Conservation (phyloP, 2,888 invertebrate genomes). For the Amiota minor region DNA sequence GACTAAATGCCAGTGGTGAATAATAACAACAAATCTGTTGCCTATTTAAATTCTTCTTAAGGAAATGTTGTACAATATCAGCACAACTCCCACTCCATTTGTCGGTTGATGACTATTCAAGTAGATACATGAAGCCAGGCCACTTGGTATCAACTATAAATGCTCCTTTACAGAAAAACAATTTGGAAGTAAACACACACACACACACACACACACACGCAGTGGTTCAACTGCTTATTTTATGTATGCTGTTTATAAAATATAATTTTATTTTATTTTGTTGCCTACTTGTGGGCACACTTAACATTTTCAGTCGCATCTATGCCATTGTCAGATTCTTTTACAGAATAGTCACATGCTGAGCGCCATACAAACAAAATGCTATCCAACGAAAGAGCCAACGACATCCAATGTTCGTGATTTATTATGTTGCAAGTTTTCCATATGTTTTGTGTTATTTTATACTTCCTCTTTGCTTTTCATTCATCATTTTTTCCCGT, state of each 20-base stretch:
- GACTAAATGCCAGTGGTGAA: too few relatives aligned
- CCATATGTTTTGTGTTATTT: slow-evolving; percentile 23
- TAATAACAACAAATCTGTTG: too few relatives aligned
- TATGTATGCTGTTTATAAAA: too few relatives aligned
- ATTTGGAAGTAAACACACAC: neutral
- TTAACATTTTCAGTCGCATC: neutral
- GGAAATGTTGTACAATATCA: too few relatives aligned
- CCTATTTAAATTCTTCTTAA: too few relatives aligned
- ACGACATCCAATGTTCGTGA: slow-evolving; percentile 52
- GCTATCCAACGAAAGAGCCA: slow-evolving; percentile 37
- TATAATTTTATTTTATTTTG: neutral
- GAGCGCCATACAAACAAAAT: neutral
- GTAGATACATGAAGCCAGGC: too few relatives aligned
- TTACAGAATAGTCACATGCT: neutral
- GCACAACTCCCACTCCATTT: too few relatives aligned
- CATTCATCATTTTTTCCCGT: neutral
- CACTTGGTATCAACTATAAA: too few relatives aligned
- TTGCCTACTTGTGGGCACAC: slow-evolving; percentile 8
- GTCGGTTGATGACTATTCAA: too few relatives aligned
- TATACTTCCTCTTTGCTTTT: neutral
- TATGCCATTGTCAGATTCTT: neutral
- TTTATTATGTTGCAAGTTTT: slow-evolving; percentile 59
- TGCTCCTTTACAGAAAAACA: too few relatives aligned
- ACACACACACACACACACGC: neutral
- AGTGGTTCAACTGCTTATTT: neutral